phyloP scores from a whole-genome alignment of 2,797 vertebrate genomes.

The Crenichthys baileyi region DNA sequence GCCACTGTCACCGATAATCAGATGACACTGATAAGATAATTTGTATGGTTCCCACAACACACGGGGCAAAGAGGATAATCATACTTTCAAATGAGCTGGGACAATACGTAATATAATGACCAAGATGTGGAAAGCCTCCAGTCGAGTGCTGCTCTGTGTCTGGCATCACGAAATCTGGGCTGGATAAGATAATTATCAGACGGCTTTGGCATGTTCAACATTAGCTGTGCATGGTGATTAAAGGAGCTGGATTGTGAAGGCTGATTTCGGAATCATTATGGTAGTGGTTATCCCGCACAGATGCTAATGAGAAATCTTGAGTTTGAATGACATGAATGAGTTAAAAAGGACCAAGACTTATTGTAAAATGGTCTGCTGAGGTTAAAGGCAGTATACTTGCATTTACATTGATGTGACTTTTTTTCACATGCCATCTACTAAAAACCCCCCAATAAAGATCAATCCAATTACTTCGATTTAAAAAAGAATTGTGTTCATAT shows the following conservation, averaged over 20 bases:
- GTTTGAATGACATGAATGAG: conserved; percentile 51
- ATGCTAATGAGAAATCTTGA: conserved; percentile 69
- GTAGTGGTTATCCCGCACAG: conserved; percentile 61
- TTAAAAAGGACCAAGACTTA: conserved; percentile 48
- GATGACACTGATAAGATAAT: conserved; percentile 70
- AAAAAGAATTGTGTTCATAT: no score
- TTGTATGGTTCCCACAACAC: conserved; percentile 69
- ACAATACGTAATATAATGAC: conserved; percentile 75
- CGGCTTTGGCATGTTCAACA: conserved; percentile 67
- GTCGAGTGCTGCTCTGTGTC: conserved; percentile 53
- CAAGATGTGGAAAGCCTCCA: conserved; percentile 64
- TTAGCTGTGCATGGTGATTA: conserved; percentile 78
- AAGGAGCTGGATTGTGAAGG: conserved; percentile 69
- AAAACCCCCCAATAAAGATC: not conserved
- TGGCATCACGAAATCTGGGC: conserved; percentile 66
- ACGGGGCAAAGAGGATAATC: conserved; percentile 71
- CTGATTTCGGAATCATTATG: conserved; percentile 73
- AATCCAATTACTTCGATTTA: no score
- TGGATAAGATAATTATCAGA: conserved; percentile 81
- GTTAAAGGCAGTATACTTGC: not conserved
- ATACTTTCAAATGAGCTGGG: conserved; percentile 71
- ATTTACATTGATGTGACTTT: not conserved
- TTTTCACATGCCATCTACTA: not conserved
- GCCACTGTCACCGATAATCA: conserved; percentile 71
- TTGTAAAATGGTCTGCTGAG: not conserved